Evolutionary conservation across 2,113 vertebrate genomes (phyloP).

Genomic region (Leuciscus idus): DNA sequence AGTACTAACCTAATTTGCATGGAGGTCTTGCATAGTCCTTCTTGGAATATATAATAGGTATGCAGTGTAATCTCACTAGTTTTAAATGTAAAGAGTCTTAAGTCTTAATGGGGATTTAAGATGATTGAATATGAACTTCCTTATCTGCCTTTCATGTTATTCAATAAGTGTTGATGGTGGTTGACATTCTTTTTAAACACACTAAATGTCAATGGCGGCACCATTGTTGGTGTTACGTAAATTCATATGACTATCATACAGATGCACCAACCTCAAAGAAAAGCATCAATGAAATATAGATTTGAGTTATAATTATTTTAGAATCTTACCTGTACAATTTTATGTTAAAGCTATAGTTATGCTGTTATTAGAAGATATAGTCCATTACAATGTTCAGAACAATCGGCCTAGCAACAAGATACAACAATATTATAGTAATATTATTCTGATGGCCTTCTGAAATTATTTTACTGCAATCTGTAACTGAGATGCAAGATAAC

Average conservation of each 20-base stretch:
- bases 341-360: too few species aligned
- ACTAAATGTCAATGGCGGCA: neutral
- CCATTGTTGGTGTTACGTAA: neutral
- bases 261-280: neutral
- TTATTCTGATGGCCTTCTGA: too few species aligned
- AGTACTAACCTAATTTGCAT: conserved; percentile 46
- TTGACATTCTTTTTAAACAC: conserved; percentile 3
- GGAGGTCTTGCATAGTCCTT: conserved; percentile 25
- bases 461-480: too few species aligned
- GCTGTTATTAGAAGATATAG: too few species aligned
- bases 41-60: conserved; percentile 50
- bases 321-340: too few species aligned
- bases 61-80: conserved; percentile 43
- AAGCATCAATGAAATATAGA: neutral
- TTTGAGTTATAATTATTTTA: too few species aligned
- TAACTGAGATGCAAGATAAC: too few species aligned
- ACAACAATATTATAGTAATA: too few species aligned
- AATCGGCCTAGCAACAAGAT: too few species aligned
- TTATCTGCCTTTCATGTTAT: conserved; percentile 45
- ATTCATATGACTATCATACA: neutral
- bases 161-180: conserved; percentile 49
- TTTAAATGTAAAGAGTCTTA: conserved; percentile 45
- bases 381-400: too few species aligned
- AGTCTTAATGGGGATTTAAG: conserved; percentile 38
- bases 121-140: conserved; percentile 6